These are phyloP conservation scores for Planiliza haematocheilus DNA, from an alignment of 2,113 vertebrate genomes.

Conservation along the genomic window DNA sequence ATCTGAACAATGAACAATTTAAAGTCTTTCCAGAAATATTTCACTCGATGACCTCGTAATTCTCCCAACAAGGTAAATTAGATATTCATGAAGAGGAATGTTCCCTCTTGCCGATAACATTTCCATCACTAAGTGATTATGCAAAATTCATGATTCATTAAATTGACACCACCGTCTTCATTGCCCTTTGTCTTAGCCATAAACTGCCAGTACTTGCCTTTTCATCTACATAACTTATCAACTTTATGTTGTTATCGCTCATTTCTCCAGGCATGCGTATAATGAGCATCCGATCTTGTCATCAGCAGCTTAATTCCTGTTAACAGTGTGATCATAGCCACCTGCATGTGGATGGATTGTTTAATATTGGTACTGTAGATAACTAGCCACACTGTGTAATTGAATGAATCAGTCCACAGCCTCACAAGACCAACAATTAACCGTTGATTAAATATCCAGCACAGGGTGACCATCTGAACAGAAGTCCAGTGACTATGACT, in stretches of 20 bases:
- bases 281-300: conserved; percentile 43
- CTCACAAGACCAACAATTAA: neutral
- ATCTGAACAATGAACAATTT: conserved; percentile 29
- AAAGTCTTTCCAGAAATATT: conserved; percentile 8
- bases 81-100: conserved; percentile 37
- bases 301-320: conserved; percentile 42
- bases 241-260: conserved; percentile 25
- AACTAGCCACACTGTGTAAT: conserved; percentile 21
- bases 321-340: conserved; percentile 26
- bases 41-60: conserved; percentile 20
- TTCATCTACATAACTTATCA: conserved; percentile 37
- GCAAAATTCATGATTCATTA: conserved; percentile 54
- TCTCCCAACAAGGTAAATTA: conserved; percentile 34
- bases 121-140: conserved; percentile 50
- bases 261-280: conserved; percentile 29
- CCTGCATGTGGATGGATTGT: conserved; percentile 40
- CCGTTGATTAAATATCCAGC: conserved; percentile 24
- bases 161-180: conserved; percentile 36
- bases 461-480: neutral
- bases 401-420: neutral
- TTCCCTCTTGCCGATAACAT: conserved; percentile 44
- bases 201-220: conserved; percentile 39
- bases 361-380: conserved; percentile 14
- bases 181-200: conserved; percentile 39
- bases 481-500: neutral